Conservation (phyloP, 2,797 vertebrate genomes). For the Jordanella pulchra region DNA sequence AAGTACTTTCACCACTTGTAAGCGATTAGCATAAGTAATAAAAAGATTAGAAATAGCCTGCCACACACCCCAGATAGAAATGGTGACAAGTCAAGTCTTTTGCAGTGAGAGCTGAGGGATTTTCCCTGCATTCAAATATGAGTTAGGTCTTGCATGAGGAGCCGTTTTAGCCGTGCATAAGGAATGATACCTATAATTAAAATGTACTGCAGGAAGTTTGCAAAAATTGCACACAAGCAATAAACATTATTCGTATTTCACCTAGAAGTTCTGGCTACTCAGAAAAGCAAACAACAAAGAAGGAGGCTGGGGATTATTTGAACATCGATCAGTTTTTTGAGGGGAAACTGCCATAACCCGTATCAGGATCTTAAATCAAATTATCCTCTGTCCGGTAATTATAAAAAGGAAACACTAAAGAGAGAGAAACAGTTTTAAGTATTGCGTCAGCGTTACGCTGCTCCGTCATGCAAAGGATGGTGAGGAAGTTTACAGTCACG, state of each 20-base stretch:
- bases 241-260: constrained; percentile 42
- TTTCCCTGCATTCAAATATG: constrained; percentile 67
- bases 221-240: constrained; percentile 64
- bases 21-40: background rate
- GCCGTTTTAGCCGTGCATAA: constrained; percentile 44
- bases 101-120: constrained; percentile 65
- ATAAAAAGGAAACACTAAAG: background rate
- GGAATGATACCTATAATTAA: constrained; percentile 73
- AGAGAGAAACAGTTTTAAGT: background rate
- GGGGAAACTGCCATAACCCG: background rate
- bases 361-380: background rate
- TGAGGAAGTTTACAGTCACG: background rate
- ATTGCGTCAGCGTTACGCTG: background rate
- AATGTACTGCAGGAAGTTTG: constrained; percentile 69
- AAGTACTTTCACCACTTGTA: background rate
- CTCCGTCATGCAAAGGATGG: background rate
- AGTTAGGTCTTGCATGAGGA: constrained; percentile 64
- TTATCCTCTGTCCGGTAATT: background rate
- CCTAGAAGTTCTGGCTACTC: constrained; percentile 11
- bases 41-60: background rate
- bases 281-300: constrained; percentile 19
- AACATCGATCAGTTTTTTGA: background rate
- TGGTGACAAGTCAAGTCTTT: constrained; percentile 40
- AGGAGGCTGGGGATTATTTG: background rate
- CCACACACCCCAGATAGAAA: constrained; percentile 13